A percentile compares a stretch with the other conserved stretches of the same genome.
phyloP scores from a whole-genome alignment of 2,113 vertebrate species.

The Polypterus senegalus region DNA sequence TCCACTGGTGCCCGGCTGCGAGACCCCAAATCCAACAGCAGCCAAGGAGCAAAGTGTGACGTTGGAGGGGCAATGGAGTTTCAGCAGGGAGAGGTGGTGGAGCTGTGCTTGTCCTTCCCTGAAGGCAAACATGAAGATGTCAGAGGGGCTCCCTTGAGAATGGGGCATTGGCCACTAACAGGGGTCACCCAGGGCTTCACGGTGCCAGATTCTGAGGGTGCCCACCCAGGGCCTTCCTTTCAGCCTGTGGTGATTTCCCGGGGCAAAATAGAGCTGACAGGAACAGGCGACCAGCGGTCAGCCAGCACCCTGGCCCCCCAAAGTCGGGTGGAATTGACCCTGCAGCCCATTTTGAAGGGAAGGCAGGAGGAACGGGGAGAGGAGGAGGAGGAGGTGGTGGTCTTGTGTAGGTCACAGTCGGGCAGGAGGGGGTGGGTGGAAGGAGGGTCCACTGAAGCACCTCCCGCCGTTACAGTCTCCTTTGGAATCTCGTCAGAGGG shows the following conservation, averaged over 20 bases:
- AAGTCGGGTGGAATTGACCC: constrained; percentile 60
- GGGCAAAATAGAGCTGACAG: constrained; percentile 38
- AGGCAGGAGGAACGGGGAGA: constrained; percentile 45
- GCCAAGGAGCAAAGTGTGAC: constrained; percentile 4
- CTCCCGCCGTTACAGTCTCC: constrained; percentile 68
- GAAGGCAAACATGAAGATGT: constrained; percentile 33
- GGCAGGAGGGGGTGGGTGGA: constrained; percentile 61
- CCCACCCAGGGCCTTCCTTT: constrained; percentile 2
- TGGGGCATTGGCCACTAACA: constrained; percentile 10
- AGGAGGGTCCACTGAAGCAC: constrained; percentile 65
- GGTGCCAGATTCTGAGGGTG: no score
- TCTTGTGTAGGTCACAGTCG: constrained; percentile 37
- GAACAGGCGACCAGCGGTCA: constrained; percentile 34
- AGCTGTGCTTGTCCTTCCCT: constrained; percentile 72
- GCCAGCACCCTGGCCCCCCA: constrained; percentile 29
- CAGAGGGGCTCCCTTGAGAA: constrained; percentile 38
- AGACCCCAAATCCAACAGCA: constrained; percentile 30
- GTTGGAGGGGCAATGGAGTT: constrained; percentile 21
- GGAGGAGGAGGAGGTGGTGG: constrained; percentile 40
- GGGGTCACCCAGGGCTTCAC: no score
- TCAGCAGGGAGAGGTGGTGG: constrained; percentile 51
- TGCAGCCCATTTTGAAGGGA: constrained; percentile 49
- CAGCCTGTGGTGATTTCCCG: constrained; percentile 38
- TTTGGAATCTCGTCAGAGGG: constrained; percentile 70
- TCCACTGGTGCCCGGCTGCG: constrained; percentile 23